A percentile compares a stretch with the other conserved stretches of the same genome.
phyloP scores from a whole-genome alignment of 1,140 invertebrate species.

The Maniola jurtina region DNA sequence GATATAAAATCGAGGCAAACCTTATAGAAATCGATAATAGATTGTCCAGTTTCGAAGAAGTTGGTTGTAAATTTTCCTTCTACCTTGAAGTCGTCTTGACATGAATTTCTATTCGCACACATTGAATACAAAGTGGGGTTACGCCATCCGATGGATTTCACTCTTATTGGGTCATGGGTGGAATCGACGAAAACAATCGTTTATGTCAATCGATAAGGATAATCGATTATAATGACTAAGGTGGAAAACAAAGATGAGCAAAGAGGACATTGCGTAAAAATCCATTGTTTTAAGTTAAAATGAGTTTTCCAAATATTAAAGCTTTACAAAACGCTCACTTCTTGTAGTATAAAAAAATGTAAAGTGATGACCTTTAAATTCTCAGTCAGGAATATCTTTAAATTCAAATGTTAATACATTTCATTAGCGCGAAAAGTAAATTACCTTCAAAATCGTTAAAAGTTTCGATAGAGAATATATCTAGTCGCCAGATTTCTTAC shows the following conservation, averaged over 20 bases:
- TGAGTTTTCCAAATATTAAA: too few species aligned
- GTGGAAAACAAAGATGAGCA: background rate
- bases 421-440: too few species aligned
- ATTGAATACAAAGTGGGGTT: conserved; percentile 71
- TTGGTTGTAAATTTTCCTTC: conserved; percentile 65
- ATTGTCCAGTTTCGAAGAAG: conserved; percentile 13
- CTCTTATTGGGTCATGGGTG: conserved; percentile 74
- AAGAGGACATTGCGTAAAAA: background rate
- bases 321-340: too few species aligned
- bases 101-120: conserved; percentile 71
- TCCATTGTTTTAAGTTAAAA: background rate
- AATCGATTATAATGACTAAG: conserved; percentile 13
- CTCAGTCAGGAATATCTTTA: too few species aligned
- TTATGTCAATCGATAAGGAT: conserved; percentile 41
- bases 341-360: too few species aligned
- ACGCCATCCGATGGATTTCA: conserved; percentile 74
- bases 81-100: conserved; percentile 71
- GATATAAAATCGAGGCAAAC: background rate
- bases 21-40: background rate
- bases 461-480: too few species aligned
- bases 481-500: too few species aligned
- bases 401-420: too few species aligned
- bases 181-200: conserved; percentile 50
- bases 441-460: too few species aligned
- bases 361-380: too few species aligned